Conservation (phyloP, 2,888 invertebrate species). For the Lordiphosa fenestrarum region DNA sequence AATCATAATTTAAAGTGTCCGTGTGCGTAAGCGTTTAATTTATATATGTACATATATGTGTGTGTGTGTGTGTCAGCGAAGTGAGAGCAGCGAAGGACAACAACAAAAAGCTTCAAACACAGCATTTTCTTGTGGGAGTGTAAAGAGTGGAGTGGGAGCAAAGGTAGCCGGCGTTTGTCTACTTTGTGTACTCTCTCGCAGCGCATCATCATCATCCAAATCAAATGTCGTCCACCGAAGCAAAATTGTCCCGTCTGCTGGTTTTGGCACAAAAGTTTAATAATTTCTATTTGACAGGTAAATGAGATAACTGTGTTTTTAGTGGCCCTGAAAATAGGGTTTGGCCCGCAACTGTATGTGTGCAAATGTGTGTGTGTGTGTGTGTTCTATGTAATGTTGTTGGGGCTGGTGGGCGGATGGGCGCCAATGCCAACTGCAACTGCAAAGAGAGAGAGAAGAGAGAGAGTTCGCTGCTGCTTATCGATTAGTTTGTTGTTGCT, state of each 20-base stretch:
- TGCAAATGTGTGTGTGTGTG: constrained; percentile 11
- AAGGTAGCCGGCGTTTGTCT: constrained; percentile 50
- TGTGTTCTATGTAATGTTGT: constrained; percentile 10
- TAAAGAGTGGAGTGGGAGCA: constrained; percentile 16
- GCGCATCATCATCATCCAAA: constrained; percentile 10
- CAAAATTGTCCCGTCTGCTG: constrained; percentile 85
- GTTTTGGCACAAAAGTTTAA: constrained; percentile 93
- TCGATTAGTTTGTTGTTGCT: constrained; percentile 57
- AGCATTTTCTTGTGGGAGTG: constrained; percentile 8
- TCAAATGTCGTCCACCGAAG: constrained; percentile 77
- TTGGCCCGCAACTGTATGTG: constrained; percentile 8
- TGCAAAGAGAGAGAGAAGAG: constrained; percentile 36
- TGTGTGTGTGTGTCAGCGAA: constrained; percentile 4
- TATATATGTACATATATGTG: constrained; percentile 1
- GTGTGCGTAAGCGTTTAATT: neutral
- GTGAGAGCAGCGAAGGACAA: constrained; percentile 5
- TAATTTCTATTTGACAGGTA: constrained; percentile 93
- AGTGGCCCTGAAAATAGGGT: constrained; percentile 51
- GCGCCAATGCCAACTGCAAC: constrained; percentile 47
- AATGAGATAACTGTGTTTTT: constrained; percentile 61
- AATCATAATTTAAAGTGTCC: constrained; percentile 5
- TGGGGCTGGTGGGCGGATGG: constrained; percentile 36
- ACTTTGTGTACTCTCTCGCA: constrained; percentile 9
- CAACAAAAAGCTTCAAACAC: constrained; percentile 10
- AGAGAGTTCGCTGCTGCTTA: constrained; percentile 32